A percentile compares a stretch with the other conserved stretches of the same genome.
Evolutionary conservation across 2,888 invertebrate genomes (phyloP).

Genomic region (Frankliniella fusca): DNA sequence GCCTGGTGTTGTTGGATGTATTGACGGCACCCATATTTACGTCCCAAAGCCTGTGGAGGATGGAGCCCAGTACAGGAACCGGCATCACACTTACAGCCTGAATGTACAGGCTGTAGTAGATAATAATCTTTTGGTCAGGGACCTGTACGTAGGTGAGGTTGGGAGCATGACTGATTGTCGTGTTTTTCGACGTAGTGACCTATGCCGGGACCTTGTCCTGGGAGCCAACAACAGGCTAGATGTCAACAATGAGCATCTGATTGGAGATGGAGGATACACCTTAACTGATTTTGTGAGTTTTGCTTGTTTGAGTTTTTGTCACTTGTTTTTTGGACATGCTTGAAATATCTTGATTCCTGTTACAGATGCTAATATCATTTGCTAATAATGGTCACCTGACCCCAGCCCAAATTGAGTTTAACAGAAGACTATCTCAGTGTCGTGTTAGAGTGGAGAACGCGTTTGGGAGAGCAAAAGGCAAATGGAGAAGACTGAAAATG

Average conservation of each 20-base stretch:
- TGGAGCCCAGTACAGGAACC: conserved; percentile 1
- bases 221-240: neutral
- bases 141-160: neutral
- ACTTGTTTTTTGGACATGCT: neutral
- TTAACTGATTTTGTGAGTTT: neutral
- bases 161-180: neutral
- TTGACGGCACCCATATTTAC: neutral
- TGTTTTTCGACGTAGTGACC: neutral
- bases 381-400: neutral
- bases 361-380: neutral
- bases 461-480: neutral
- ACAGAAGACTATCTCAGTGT: neutral
- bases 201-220: neutral
- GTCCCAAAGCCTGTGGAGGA: neutral
- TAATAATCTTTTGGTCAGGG: neutral
- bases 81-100: conserved; percentile 1
- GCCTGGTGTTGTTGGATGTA: conserved; percentile 1
- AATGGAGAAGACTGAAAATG: conserved; percentile 1
- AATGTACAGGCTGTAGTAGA: neutral
- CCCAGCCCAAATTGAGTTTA: neutral
- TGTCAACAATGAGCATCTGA: neutral
- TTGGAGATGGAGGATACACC: neutral
- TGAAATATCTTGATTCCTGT: neutral
- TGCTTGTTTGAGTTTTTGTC: neutral
- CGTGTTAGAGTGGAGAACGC: neutral